Evolutionary conservation across 2,113 vertebrate species (phyloP).

Genomic region (Bostrychus sinensis): DNA sequence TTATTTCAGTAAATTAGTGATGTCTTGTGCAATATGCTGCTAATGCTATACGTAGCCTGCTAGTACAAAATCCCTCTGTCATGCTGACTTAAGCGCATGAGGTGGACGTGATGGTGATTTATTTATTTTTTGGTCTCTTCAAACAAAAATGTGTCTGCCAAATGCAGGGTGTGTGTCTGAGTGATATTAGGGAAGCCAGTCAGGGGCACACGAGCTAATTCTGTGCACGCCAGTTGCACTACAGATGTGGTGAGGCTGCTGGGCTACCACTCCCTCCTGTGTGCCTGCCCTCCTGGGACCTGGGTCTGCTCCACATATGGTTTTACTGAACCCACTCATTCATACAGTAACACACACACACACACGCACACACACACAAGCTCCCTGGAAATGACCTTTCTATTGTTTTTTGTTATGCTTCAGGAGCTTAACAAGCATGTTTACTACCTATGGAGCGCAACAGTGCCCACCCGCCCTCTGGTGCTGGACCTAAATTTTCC

Average conservation of each 20-base stretch:
- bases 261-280: constrained; percentile 33
- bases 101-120: background rate
- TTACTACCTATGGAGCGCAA: too few relatives aligned
- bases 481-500: too few relatives aligned
- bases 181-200: background rate
- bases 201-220: constrained; percentile 3
- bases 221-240: constrained; percentile 19
- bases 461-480: too few relatives aligned
- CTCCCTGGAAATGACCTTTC: too few relatives aligned
- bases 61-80: too few relatives aligned
- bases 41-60: too few relatives aligned
- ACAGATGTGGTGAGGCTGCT: constrained; percentile 38
- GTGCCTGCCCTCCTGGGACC: constrained; percentile 14
- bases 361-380: too few relatives aligned
- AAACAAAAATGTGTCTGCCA: background rate
- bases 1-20: too few relatives aligned
- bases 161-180: constrained; percentile 14
- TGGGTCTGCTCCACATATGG: constrained; percentile 52
- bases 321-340: constrained; percentile 23
- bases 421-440: too few relatives aligned
- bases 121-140: background rate
- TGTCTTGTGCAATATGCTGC: too few relatives aligned
- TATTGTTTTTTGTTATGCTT: too few relatives aligned
- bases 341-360: background rate
- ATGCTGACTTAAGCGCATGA: background rate